These are phyloP conservation scores for Crocallis elinguaria DNA, from an alignment of 2,888 invertebrate genomes.

Conservation along the genomic window DNA sequence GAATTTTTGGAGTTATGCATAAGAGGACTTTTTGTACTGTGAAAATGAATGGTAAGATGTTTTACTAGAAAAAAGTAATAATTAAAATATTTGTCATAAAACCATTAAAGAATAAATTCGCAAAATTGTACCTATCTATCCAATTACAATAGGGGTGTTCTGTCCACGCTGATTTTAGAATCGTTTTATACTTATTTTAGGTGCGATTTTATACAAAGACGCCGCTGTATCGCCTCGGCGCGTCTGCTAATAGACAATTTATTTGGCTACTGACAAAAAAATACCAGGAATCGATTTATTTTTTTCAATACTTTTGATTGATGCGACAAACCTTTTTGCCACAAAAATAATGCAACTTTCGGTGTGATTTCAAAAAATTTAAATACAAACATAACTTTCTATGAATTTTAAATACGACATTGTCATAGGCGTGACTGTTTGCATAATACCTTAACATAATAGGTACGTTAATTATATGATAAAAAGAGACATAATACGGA, in stretches of 20 bases:
- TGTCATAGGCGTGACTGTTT: slow-evolving; percentile 18
- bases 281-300: not conserved
- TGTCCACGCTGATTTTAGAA: too few relatives aligned
- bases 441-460: slow-evolving; percentile 19
- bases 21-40: slow-evolving; percentile 66
- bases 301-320: not conserved
- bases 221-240: too few relatives aligned
- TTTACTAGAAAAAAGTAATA: too few relatives aligned
- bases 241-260: too few relatives aligned
- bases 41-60: slow-evolving; percentile 71
- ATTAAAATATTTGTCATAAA: too few relatives aligned
- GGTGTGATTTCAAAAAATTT: slow-evolving; percentile 16
- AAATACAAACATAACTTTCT: slow-evolving; percentile 22
- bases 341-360: slow-evolving; percentile 15
- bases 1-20: slow-evolving; percentile 57
- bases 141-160: too few relatives aligned
- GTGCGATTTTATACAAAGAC: too few relatives aligned
- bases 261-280: too few relatives aligned
- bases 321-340: slow-evolving; percentile 6
- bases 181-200: too few relatives aligned
- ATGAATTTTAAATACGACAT: slow-evolving; percentile 17
- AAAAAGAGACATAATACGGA: slow-evolving; percentile 8
- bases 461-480: slow-evolving; percentile 4
- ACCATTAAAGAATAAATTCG: too few relatives aligned
- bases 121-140: too few relatives aligned